These are phyloP conservation scores for Belonocnema kinseyi DNA, from an alignment of 1,140 invertebrate genomes.

Conservation along the genomic window DNA sequence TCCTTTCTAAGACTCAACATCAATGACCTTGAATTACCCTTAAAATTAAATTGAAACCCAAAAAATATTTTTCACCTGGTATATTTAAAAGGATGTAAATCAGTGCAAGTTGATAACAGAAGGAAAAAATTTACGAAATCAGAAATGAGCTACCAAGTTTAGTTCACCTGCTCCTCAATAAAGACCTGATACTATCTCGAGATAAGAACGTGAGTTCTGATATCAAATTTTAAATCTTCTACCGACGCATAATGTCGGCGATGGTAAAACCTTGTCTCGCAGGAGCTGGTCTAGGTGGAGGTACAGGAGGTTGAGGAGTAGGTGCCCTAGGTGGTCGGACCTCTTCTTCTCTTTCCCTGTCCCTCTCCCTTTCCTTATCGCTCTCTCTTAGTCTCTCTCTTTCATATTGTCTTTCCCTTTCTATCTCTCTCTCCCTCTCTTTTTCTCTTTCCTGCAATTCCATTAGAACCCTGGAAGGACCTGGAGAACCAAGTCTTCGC, in stretches of 20 bases:
- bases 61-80: too few relatives aligned
- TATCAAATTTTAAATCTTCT: slow-evolving; percentile 38
- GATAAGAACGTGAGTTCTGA: neutral
- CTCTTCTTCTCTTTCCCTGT: slow-evolving; percentile 63
- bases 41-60: too few relatives aligned
- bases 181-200: neutral
- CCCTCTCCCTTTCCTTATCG: slow-evolving; percentile 57
- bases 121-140: too few relatives aligned
- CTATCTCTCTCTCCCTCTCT: slow-evolving; percentile 63
- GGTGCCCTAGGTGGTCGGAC: slow-evolving; percentile 60
- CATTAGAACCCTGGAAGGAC: slow-evolving; percentile 66
- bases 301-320: slow-evolving; percentile 72
- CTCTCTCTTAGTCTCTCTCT: slow-evolving; percentile 46
- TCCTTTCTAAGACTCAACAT: too few relatives aligned
- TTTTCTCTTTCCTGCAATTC: slow-evolving; percentile 70
- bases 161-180: neutral
- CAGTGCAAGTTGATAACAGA: too few relatives aligned
- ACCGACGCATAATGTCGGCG: slow-evolving; percentile 74
- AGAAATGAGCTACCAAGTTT: neutral
- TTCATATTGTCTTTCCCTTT: slow-evolving; percentile 47
- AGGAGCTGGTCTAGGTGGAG: slow-evolving; percentile 69
- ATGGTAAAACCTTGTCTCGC: slow-evolving; percentile 73
- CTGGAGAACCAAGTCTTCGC: slow-evolving; percentile 68
- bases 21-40: too few relatives aligned
- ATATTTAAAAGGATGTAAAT: too few relatives aligned